phyloP scores from a whole-genome alignment of 1,140 invertebrate genomes.

The Drosophila aff. region DNA sequence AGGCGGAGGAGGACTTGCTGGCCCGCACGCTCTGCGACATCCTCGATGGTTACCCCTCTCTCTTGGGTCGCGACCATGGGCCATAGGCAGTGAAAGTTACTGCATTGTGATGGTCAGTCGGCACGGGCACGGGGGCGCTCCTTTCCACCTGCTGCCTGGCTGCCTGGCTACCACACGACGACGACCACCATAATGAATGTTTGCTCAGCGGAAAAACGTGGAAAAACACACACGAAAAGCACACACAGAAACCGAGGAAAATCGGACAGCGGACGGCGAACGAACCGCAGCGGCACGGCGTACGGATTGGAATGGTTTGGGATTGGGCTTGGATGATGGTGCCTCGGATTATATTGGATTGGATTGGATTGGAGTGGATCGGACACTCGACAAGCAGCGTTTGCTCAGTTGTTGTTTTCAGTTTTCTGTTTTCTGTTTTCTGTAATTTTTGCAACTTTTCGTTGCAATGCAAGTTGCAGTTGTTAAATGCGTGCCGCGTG shows the following conservation, averaged over 20 bases:
- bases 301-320: conserved; percentile 18
- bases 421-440: background rate
- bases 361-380: conserved; percentile 8
- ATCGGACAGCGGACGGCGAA: conserved; percentile 5
- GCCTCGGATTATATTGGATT: conserved; percentile 1
- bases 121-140: conserved; percentile 14
- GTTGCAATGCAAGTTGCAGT: conserved; percentile 30
- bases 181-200: conserved; percentile 68
- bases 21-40: conserved; percentile 72
- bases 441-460: conserved; percentile 15
- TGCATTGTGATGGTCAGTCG: conserved; percentile 56
- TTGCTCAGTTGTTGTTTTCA: conserved; percentile 16
- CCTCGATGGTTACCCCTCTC: conserved; percentile 8
- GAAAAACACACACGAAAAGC: conserved; percentile 10
- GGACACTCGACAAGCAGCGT: conserved; percentile 12
- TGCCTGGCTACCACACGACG: conserved; percentile 33
- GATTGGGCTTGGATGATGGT: background rate
- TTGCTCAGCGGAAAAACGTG: conserved; percentile 51
- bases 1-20: conserved; percentile 41
- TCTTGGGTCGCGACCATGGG: conserved; percentile 3
- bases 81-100: conserved; percentile 70
- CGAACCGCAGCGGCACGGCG: conserved; percentile 33
- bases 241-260: conserved; percentile 8
- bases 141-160: conserved; percentile 1
- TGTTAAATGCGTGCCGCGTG: conserved; percentile 60